Base-by-base conservation (phyloP, 64 coral and sea anemone species). In the Montipora foliosa region DNA sequence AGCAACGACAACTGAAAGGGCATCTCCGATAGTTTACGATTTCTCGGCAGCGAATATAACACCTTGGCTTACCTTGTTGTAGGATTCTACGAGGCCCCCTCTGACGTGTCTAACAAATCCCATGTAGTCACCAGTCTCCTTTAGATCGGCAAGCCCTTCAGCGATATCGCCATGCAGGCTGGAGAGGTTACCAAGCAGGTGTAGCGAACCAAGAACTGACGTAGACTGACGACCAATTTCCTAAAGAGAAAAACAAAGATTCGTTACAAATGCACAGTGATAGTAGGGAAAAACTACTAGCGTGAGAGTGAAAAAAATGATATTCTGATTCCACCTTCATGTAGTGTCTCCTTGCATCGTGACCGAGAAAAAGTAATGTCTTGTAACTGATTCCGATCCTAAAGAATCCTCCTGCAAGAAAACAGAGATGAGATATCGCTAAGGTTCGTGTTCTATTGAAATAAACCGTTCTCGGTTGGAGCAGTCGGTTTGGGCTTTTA, bases 51-150 rank as follows among this genome's bases (percentile, higher is more conserved):
- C 13, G 61, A 19, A 64, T 12, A 64, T 16, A 15, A 64, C 46
- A 16, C 76, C 45, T 19, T 37, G 37, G 37, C 37, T 5, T 60
- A 99, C 98, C 95, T 96, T 99, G 44, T 92, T 88, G 62, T 96
- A 99, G 8, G 98, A 99, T 58, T 96, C 94, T 6, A 92, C 89
- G 19, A 99, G 55, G 14, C 98, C 98, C 81, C 90, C 96, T 44
- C 80, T 92, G 53, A 99, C 89, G 13, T 99, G 95, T 15, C 76
- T 90, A 16, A 96, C 87, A 47, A 99, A 99, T 52, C 89, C 89
- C 0, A 94, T 79, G 62, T 96, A 99, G 92, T 99, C 95, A 76
- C 98, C 98, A 94, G 92, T 99, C 84, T 99, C 92, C 37, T 86
- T 87, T 6, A 99, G 90, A 4, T 96, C 95, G 10, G 78, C 89